Base-by-base conservation (phyloP, 2,888 invertebrate genomes). In the Prenolepis imparis region DNA sequence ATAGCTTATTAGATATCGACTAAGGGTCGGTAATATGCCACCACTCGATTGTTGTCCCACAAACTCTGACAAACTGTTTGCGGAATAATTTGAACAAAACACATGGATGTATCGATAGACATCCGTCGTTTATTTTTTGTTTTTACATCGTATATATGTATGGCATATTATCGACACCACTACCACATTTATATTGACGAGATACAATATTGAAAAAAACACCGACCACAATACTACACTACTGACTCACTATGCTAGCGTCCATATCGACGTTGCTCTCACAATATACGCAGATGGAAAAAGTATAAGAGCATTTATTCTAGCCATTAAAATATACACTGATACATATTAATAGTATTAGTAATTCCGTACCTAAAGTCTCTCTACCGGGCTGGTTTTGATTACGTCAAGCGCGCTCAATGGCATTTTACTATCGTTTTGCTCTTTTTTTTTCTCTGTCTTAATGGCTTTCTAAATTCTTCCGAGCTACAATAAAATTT, bases 201-300 rank as follows among this genome's bases (percentile, higher is more conserved):
- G 94, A 93, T 94, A 94, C 94, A 92, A 93, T 94, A 94, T 93
- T 91, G 86, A 93, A 93, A 93, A 92, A 92, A 92, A 94, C 94
- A 94, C 94, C 92, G 94, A 94, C 92, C 93, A 94, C 94, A 94
- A 94, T 93, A 90, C 94, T 94, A 94, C 94, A 92, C 94, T 94
- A 94, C 94, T 92, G 91, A 92, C 90, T 94, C 90, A 93, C 94
- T 94, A 94, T 93, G 92, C 94, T 94, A 94, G 91, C 92, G 84
- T 93, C 89, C 90, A 93, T 93, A 92, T 93, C 88, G 93, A 93
- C 92, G 93, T 93, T 92, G 91, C 90, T 93, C 92, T 92, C 91
- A 93, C 93, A 92, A 92, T 93, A 91, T 77, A 94, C 93, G 93
- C 92, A 93, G 92, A 93, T 93, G 91, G 90, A 92, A 91, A 70